Base-by-base conservation (phyloP, 1,140 invertebrate species). In the Drosophila bifasciata region DNA sequence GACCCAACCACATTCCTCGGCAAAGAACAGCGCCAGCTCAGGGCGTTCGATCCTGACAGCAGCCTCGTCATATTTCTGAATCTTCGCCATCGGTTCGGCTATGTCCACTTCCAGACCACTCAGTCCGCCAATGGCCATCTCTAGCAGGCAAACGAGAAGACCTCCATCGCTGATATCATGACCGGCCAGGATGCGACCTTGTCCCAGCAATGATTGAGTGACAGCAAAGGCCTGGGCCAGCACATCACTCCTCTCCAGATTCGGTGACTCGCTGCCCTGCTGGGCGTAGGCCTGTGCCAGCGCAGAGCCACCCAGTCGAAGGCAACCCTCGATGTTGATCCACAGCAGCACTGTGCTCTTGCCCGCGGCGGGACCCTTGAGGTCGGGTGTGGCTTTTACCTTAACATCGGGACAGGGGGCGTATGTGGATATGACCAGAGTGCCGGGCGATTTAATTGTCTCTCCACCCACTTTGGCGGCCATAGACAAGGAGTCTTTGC, bases 401-500 rank as follows among this genome's bases (percentile, higher is more conserved):
- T 92, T 94, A 13, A 99, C 94, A 91, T 99, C 96, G 0, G 96
- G 96, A 92, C 98, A 99, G 0, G 97, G 97, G 0, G 97, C 98
- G 92, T 99, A 99, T 0, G 96, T 95, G 1, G 98, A 99, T 16
- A 99, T 94, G 0, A 99, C 98, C 5, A 99, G 92, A 11, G 98
- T 97, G 23, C 98, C 97, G 3, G 98, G 98, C 11, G 97, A 96
- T 92, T 97, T 98, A 0, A 99, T 95, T 3, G 96, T 94, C 17
- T 94, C 92, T 6, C 93, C 93, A 11, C 92, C 92, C 4, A 98
- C 95, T 76, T 97, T 93, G 0, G 98, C 98, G 16, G 98, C 97
- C 98, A 99, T 99, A 68, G 97, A 99, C 0, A 99, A 92, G 0
- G 98, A 99, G 93, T 99, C 98, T 92, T 99, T 99, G 15, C 98